Evolutionary conservation across 2,113 vertebrate genomes (phyloP).

Genomic region (Channa argus): DNA sequence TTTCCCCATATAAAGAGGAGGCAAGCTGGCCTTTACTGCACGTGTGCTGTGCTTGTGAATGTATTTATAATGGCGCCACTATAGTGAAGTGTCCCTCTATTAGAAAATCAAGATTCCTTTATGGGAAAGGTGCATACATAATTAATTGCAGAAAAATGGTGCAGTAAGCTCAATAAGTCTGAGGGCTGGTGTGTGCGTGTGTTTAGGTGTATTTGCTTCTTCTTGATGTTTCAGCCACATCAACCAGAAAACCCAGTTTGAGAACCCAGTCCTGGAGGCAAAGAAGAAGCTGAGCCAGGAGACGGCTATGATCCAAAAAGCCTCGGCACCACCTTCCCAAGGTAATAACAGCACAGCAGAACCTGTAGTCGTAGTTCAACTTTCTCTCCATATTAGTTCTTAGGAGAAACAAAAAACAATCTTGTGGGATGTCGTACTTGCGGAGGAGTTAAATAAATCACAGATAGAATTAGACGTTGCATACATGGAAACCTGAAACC

Average conservation of each 20-base stretch:
- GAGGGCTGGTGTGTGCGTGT: not conserved
- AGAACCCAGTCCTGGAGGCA: constrained; percentile 97
- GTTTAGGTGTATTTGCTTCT: not conserved
- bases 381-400: not conserved
- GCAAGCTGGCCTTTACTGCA: constrained; percentile 19
- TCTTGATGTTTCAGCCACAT: constrained; percentile 84
- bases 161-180: constrained; percentile 29
- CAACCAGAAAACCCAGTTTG: constrained; percentile 99
- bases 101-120: constrained; percentile 39
- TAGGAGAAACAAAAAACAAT: not conserved
- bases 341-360: constrained; percentile 61
- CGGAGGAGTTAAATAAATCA: constrained; percentile 19
- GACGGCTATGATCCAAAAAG: constrained; percentile 73
- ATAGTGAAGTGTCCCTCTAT: constrained; percentile 18
- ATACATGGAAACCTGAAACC: constrained; percentile 11
- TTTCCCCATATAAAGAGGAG: constrained; percentile 35
- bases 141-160: constrained; percentile 48
- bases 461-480: not conserved
- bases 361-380: not conserved
- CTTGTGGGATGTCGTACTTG: not conserved
- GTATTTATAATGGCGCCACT: constrained; percentile 47
- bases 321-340: constrained; percentile 58
- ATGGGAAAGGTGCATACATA: constrained; percentile 47
- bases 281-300: constrained; percentile 92
- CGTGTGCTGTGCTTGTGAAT: constrained; percentile 40